Conservation (phyloP, 2,797 vertebrate genomes). For the Pogonophryne albipinna region DNA sequence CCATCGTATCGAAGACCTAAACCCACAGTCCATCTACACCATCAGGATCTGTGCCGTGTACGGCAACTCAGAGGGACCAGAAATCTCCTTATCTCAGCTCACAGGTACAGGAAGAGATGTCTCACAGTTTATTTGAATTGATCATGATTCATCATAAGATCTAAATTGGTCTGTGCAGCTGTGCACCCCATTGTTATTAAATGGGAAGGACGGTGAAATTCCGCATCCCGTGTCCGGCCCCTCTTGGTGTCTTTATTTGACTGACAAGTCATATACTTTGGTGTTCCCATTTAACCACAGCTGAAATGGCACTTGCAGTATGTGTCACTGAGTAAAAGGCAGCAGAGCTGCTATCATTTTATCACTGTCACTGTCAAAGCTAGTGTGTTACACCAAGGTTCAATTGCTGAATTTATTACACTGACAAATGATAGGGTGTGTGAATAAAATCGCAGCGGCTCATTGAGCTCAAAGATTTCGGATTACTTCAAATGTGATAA, state of each 20-base stretch:
- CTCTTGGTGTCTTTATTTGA: slow-evolving; percentile 60
- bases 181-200: slow-evolving; percentile 63
- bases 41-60: slow-evolving; percentile 87
- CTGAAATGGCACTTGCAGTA: slow-evolving; percentile 52
- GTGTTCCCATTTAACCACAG: slow-evolving; percentile 70
- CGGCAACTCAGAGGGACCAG: slow-evolving; percentile 87
- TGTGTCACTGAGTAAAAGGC: slow-evolving; percentile 54
- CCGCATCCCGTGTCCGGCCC: slow-evolving; percentile 46
- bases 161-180: slow-evolving; percentile 51
- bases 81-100: slow-evolving; percentile 86
- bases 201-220: slow-evolving; percentile 41
- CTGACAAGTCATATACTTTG: slow-evolving; percentile 79
- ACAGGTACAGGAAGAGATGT: slow-evolving; percentile 82
- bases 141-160: slow-evolving; percentile 39
- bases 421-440: slow-evolving; percentile 27
- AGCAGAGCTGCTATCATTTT: slow-evolving; percentile 56
- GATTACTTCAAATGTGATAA: background rate
- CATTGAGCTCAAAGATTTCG: slow-evolving; percentile 12
- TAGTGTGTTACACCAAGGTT: background rate
- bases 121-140: slow-evolving; percentile 12
- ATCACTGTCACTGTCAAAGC: slow-evolving; percentile 41
- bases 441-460: slow-evolving; percentile 3
- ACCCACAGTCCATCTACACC: slow-evolving; percentile 83
- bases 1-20: slow-evolving; percentile 81
- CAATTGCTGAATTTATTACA: slow-evolving; percentile 15